A percentile compares a stretch with the other conserved stretches of the same genome.
These are phyloP conservation scores for Drosophila stalkeri DNA, from an alignment of 2,888 invertebrate genomes.

Conservation along the genomic window DNA sequence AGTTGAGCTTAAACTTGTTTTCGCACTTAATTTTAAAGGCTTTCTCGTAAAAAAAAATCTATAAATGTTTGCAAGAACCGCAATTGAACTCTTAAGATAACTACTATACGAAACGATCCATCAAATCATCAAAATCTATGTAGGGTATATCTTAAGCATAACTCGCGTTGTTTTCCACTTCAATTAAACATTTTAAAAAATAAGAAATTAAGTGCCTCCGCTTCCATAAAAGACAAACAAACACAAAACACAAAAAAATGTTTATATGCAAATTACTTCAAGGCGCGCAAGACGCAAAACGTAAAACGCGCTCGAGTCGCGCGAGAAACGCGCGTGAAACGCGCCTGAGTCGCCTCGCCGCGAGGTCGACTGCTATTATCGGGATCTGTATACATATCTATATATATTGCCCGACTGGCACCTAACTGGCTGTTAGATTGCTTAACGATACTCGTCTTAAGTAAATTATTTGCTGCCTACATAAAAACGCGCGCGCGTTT, in stretches of 20 bases:
- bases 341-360: slow-evolving; percentile 35
- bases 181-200: slow-evolving; percentile 34
- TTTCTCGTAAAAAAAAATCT: slow-evolving; percentile 34
- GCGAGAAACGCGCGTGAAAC: slow-evolving; percentile 18
- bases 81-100: slow-evolving; percentile 51
- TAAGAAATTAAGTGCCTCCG: slow-evolving; percentile 48
- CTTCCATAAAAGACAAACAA: slow-evolving; percentile 40
- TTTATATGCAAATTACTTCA: slow-evolving; percentile 32
- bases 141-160: slow-evolving; percentile 51
- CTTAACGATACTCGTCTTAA: slow-evolving; percentile 48
- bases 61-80: slow-evolving; percentile 32
- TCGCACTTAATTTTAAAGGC: slow-evolving; percentile 59
- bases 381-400: slow-evolving; percentile 12
- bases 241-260: slow-evolving; percentile 29
- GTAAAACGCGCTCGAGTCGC: slow-evolving; percentile 17
- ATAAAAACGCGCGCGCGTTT: slow-evolving; percentile 48
- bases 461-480: slow-evolving; percentile 48
- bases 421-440: slow-evolving; percentile 26
- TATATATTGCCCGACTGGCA: slow-evolving; percentile 24
- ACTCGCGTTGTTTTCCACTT: slow-evolving; percentile 38
- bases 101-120: slow-evolving; percentile 36
- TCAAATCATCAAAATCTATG: slow-evolving; percentile 54
- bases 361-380: slow-evolving; percentile 10
- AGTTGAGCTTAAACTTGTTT: slow-evolving; percentile 52
- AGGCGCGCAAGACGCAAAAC: slow-evolving; percentile 8